Percentiles rank a stretch among this genome's conserved stretches.
These are phyloP conservation scores for Camponotus pennsylvanicus DNA, from an alignment of 1,140 invertebrate genomes.

Conservation along the genomic window DNA sequence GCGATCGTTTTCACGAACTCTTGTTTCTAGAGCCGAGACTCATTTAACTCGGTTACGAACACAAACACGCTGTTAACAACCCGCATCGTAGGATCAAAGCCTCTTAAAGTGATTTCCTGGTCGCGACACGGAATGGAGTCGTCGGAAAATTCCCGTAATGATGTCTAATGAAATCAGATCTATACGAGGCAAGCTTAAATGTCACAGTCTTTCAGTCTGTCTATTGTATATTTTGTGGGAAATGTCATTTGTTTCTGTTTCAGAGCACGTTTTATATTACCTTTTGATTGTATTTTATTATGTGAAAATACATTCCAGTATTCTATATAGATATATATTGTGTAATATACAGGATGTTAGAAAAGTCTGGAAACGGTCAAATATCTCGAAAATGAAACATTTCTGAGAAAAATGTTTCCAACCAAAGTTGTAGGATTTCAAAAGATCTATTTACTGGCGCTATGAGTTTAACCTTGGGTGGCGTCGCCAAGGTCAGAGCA, in stretches of 20 bases:
- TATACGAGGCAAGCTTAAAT: slow-evolving; percentile 12
- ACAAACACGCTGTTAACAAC: slow-evolving; percentile 77
- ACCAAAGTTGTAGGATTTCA: no score
- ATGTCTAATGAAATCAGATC: slow-evolving; percentile 52
- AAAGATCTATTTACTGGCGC: no score
- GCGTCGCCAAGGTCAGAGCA: no score
- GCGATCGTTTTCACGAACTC: slow-evolving; percentile 58
- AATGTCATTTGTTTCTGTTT: background rate
- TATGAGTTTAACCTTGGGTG: no score
- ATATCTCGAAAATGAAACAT: no score
- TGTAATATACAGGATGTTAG: no score
- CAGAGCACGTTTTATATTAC: no score
- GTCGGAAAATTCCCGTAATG: slow-evolving; percentile 33
- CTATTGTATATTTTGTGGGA: background rate
- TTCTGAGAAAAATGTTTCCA: no score
- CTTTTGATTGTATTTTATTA: no score
- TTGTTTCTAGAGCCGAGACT: slow-evolving; percentile 53
- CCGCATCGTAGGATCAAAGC: slow-evolving; percentile 75
- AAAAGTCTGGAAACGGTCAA: no score
- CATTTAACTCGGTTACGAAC: slow-evolving; percentile 78
- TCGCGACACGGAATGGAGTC: slow-evolving; percentile 25
- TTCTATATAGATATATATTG: no score
- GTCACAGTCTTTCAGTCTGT: background rate
- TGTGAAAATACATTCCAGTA: no score
- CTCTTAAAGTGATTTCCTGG: slow-evolving; percentile 73